Percentiles rank a stretch among this genome's conserved stretches.
Evolutionary conservation across 2,797 vertebrate genomes (phyloP).

Genomic region (Diplodus puntazzo): DNA sequence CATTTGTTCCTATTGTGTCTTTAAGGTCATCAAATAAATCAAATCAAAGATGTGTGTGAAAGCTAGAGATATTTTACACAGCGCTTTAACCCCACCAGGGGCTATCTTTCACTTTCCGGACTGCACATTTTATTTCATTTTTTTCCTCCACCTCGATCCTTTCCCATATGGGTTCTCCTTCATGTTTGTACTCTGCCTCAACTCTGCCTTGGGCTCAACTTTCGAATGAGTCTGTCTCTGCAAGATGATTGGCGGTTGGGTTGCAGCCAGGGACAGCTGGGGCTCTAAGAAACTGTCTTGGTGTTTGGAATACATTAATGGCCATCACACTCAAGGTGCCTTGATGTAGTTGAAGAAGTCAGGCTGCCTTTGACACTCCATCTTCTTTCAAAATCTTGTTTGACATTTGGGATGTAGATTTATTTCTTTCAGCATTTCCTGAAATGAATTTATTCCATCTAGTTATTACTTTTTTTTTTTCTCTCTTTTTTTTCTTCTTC

Average conservation of each 20-base stretch:
- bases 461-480: constrained; percentile 26
- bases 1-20: constrained; percentile 52
- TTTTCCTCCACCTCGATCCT: constrained; percentile 42
- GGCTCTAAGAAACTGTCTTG: constrained; percentile 60
- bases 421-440: constrained; percentile 64
- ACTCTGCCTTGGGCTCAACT: constrained; percentile 73
- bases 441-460: constrained; percentile 68
- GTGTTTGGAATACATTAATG: constrained; percentile 70
- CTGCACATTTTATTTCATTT: constrained; percentile 54
- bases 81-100: constrained; percentile 57
- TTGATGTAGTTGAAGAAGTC: constrained; percentile 70
- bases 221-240: constrained; percentile 66
- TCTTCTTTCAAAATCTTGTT: constrained; percentile 72
- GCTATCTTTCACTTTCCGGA: constrained; percentile 58
- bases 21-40: constrained; percentile 70
- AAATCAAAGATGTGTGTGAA: constrained; percentile 56
- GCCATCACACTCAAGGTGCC: constrained; percentile 61
- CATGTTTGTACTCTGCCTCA: constrained; percentile 74
- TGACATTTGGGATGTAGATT: constrained; percentile 77
- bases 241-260: constrained; percentile 73
- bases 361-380: constrained; percentile 64
- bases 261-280: constrained; percentile 69
- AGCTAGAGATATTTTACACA: constrained; percentile 67
- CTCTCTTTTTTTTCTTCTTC: constrained; percentile 22
- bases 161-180: constrained; percentile 65